Conservation (phyloP, 1,140 invertebrate genomes). For the Anthonomus grandis region DNA sequence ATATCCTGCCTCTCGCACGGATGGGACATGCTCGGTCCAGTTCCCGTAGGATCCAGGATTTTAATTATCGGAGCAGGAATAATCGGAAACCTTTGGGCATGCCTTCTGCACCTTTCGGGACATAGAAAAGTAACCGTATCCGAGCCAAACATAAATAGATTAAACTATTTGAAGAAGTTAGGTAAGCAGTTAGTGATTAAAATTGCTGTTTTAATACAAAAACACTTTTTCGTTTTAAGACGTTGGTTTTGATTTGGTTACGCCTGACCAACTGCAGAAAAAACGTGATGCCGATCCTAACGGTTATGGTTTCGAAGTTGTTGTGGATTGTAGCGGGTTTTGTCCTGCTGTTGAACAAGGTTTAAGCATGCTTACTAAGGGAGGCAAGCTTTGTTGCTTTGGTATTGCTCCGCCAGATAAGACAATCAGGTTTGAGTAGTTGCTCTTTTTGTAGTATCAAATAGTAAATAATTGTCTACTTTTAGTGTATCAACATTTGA, state of each 20-base stretch:
- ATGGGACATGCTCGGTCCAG: constrained; percentile 58
- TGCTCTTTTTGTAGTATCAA: not conserved
- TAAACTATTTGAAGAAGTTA: constrained; percentile 54
- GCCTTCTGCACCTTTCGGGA: constrained; percentile 61
- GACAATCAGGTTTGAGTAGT: constrained; percentile 42
- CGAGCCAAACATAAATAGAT: constrained; percentile 58
- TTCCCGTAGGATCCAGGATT: constrained; percentile 59
- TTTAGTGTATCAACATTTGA: constrained; percentile 58
- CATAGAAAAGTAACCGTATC: constrained; percentile 64
- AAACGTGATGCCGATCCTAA: constrained; percentile 42
- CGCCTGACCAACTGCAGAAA: constrained; percentile 55
- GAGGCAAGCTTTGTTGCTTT: constrained; percentile 58
- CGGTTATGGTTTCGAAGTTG: constrained; percentile 57
- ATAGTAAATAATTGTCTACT: constrained; percentile 17
- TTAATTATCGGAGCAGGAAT: constrained; percentile 67
- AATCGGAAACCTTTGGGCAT: constrained; percentile 67
- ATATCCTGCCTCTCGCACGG: constrained; percentile 67
- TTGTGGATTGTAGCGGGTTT: constrained; percentile 66
- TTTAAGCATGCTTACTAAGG: constrained; percentile 48
- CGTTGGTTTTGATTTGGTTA: constrained; percentile 47
- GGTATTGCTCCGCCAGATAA: constrained; percentile 54
- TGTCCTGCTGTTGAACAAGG: constrained; percentile 56
- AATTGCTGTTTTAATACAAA: not conserved
- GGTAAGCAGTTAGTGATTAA: constrained; percentile 48
- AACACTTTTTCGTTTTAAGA: constrained; percentile 28